A percentile compares a stretch with the other conserved stretches of the same genome.
Conservation (phyloP, 2,797 vertebrate genomes). For the Cossypha polioptera region DNA sequence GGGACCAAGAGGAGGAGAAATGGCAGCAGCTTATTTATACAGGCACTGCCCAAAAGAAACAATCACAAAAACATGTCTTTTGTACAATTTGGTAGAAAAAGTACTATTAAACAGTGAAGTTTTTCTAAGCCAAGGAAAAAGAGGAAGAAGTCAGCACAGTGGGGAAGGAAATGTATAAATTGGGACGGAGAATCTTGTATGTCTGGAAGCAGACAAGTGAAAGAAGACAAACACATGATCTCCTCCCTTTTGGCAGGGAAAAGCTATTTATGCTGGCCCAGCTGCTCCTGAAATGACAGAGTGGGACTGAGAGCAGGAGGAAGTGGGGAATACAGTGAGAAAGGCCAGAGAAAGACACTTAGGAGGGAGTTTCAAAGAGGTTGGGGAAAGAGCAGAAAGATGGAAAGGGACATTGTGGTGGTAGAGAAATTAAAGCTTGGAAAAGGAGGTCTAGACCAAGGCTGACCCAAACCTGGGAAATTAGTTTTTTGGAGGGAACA, state of each 20-base stretch:
- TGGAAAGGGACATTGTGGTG: background rate
- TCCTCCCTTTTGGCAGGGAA: background rate
- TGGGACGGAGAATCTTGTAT: background rate
- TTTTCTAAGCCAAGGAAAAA: background rate
- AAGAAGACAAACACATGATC: constrained; percentile 7
- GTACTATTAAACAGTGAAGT: background rate
- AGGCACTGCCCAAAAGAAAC: background rate
- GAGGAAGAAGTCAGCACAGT: background rate
- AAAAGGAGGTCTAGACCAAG: background rate
- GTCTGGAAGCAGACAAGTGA: background rate
- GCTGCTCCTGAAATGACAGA: background rate
- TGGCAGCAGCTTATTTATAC: background rate
- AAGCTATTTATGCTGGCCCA: background rate
- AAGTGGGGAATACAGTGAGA: background rate
- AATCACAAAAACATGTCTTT: background rate
- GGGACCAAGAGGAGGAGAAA: background rate
- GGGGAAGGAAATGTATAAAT: constrained; percentile 11
- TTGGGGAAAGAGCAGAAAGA: background rate
- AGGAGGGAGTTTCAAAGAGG: background rate
- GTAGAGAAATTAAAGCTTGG: background rate
- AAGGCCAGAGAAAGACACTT: background rate
- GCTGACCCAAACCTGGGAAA: background rate
- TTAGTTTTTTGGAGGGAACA: background rate
- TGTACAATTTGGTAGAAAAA: background rate
- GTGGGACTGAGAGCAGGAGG: background rate